These are phyloP conservation scores for Chondrilla cf. caribensis DNA, from an alignment of 37 sponge, comb jelly and placozoan species.

Conservation along the genomic window DNA sequence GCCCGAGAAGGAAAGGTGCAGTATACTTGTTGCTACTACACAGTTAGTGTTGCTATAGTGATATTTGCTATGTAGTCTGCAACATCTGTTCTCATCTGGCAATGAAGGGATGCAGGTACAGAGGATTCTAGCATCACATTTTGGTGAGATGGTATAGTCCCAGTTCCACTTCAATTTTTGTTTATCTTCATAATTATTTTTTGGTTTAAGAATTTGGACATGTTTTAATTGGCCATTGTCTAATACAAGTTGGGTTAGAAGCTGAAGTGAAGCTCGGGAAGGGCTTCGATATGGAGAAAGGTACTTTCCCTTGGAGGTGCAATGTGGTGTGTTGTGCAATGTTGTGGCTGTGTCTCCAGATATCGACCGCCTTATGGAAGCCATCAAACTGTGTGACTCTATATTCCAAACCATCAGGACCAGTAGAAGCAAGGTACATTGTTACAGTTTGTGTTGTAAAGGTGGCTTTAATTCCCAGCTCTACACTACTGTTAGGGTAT, in stretches of 20 bases:
- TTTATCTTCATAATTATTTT: neutral
- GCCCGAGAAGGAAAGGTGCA: slow-evolving; percentile 60
- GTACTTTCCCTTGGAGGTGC: too few species aligned
- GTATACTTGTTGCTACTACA: neutral
- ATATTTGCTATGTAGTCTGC: slow-evolving; percentile 30
- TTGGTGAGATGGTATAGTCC: slow-evolving; percentile 62
- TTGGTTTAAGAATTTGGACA: slow-evolving; percentile 77
- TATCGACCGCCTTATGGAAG: slow-evolving; percentile 38
- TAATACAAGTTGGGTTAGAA: slow-evolving; percentile 66
- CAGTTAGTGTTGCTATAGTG: neutral
- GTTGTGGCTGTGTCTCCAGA: slow-evolving; percentile 34
- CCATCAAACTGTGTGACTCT: slow-evolving; percentile 46
- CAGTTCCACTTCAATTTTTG: neutral
- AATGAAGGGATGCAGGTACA: slow-evolving; percentile 68
- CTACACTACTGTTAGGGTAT: neutral
- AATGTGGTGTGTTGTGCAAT: neutral
- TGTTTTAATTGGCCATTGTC: slow-evolving; percentile 75
- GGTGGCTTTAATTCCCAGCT: neutral
- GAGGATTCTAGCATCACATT: slow-evolving; percentile 75
- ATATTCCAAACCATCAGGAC: slow-evolving; percentile 42
- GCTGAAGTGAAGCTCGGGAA: slow-evolving; percentile 68
- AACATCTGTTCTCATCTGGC: slow-evolving; percentile 22
- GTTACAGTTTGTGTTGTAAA: too few species aligned
- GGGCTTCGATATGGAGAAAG: slow-evolving; percentile 51
- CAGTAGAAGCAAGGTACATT: slow-evolving; percentile 42